These are phyloP conservation scores for Hippocampus mohnikei DNA, from an alignment of 2,113 vertebrate species.

Conservation along the genomic window DNA sequence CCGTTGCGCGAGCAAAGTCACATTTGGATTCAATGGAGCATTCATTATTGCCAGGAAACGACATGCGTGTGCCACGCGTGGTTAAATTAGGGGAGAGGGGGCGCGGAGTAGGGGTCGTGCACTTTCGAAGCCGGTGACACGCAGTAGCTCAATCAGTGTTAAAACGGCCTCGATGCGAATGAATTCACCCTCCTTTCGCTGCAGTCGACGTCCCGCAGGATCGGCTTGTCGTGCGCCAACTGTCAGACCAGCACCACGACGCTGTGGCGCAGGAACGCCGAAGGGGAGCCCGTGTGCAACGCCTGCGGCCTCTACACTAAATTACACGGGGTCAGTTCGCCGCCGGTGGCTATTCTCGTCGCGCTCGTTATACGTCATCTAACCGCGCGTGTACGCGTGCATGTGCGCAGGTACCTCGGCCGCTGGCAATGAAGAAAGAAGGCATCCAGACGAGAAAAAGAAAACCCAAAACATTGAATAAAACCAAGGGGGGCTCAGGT, in stretches of 20 bases:
- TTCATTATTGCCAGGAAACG: neutral
- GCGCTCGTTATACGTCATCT: too few relatives aligned
- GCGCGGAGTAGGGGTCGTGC: neutral
- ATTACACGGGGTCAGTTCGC: conserved; percentile 84
- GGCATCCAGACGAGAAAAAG: conserved; percentile 98
- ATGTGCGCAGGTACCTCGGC: conserved; percentile 85
- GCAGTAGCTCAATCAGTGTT: conserved; percentile 1
- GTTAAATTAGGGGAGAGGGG: neutral
- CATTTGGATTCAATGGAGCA: neutral
- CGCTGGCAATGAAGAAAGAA: conserved; percentile 99
- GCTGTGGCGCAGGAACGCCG: conserved; percentile 94
- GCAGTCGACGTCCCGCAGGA: conserved; percentile 90
- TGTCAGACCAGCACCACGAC: conserved; percentile 97
- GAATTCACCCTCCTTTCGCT: neutral
- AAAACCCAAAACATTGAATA: conserved; percentile 98
- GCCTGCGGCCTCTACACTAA: conserved; percentile 98
- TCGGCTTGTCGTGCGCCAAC: conserved; percentile 95
- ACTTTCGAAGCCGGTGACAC: neutral
- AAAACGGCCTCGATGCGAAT: neutral
- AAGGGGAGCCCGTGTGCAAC: conserved; percentile 96
- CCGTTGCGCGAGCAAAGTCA: neutral
- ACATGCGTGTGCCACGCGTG: neutral
- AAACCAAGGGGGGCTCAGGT: conserved; percentile 92
- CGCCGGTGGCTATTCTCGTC: too few relatives aligned
- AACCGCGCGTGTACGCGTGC: neutral